phyloP scores from a whole-genome alignment of 2,888 invertebrate genomes.

The Chirona hameri region DNA sequence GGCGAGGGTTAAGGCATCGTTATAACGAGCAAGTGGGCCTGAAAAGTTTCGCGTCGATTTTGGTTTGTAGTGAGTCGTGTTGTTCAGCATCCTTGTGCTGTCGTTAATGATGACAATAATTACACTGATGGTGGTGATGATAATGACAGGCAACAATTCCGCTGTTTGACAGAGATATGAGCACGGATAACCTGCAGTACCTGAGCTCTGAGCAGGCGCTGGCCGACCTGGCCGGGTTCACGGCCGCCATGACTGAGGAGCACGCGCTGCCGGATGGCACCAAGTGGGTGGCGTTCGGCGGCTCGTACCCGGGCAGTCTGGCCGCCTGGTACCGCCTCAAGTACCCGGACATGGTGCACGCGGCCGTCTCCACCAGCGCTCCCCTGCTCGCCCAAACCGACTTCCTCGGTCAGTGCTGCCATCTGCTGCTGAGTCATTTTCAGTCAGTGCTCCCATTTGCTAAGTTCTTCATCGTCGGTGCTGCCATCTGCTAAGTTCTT shows the following conservation, averaged over 20 bases:
- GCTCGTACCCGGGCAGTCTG: slow-evolving; percentile 88
- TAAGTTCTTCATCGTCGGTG: too few species aligned
- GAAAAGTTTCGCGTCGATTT: too few species aligned
- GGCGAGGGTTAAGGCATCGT: too few species aligned
- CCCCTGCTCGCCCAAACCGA: slow-evolving; percentile 80
- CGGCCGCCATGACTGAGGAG: slow-evolving; percentile 63
- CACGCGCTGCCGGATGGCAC: slow-evolving; percentile 57
- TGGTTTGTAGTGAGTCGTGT: too few species aligned
- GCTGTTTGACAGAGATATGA: slow-evolving; percentile 62
- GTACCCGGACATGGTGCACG: slow-evolving; percentile 78
- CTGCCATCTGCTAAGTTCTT: too few species aligned
- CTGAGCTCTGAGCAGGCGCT: slow-evolving; percentile 59
- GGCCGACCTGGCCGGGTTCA: slow-evolving; percentile 82
- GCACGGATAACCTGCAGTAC: slow-evolving; percentile 71
- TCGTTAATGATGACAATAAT: too few species aligned
- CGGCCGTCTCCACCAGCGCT: slow-evolving; percentile 83
- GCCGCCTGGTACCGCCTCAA: slow-evolving; percentile 84
- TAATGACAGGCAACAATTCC: too few species aligned
- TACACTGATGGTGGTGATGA: too few species aligned
- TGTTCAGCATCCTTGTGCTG: too few species aligned
- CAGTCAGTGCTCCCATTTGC: too few species aligned
- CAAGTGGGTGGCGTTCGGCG: slow-evolving; percentile 91
- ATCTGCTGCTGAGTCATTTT: too few species aligned
- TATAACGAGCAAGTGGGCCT: too few species aligned
- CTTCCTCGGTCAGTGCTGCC: slow-evolving; percentile 64